These are phyloP conservation scores for Leucania comma DNA, from an alignment of 2,888 invertebrate species.

Conservation along the genomic window DNA sequence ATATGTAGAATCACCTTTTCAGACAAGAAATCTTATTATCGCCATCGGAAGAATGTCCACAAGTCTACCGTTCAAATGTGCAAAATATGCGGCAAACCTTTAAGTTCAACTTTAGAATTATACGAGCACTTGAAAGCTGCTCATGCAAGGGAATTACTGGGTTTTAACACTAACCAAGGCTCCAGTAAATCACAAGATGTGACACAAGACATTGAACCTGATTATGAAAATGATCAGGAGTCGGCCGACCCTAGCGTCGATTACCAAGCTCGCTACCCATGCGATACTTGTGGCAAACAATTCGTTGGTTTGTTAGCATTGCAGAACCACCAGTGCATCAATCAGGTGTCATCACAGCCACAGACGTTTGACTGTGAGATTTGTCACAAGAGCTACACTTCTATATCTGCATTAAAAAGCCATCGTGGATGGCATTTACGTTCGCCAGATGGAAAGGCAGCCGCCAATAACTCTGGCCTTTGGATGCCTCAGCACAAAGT, in stretches of 20 bases:
- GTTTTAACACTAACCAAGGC: conserved; percentile 86
- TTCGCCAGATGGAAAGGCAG: conserved; percentile 89
- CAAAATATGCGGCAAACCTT: conserved; percentile 92
- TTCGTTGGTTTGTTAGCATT: conserved; percentile 89
- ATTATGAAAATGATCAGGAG: conserved; percentile 84
- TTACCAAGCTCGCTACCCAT: conserved; percentile 89
- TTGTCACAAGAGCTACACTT: conserved; percentile 92
- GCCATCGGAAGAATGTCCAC: conserved; percentile 91
- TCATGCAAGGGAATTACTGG: conserved; percentile 88
- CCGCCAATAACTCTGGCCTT: conserved; percentile 87
- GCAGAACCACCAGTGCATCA: conserved; percentile 90
- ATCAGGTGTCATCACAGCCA: conserved; percentile 78
- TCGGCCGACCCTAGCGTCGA: conserved; percentile 82
- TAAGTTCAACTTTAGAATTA: conserved; percentile 91
- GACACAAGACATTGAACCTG: conserved; percentile 77
- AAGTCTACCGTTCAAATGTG: conserved; percentile 90
- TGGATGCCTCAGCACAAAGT: conserved; percentile 91
- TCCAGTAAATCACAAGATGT: conserved; percentile 80
- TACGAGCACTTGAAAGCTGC: conserved; percentile 92
- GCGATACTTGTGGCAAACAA: conserved; percentile 90
- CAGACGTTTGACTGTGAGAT: conserved; percentile 91
- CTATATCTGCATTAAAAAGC: conserved; percentile 92
- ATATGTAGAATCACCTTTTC: conserved; percentile 92
- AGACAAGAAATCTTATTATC: conserved; percentile 91
- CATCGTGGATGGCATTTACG: conserved; percentile 93